phyloP scores from a whole-genome alignment of 2,113 vertebrate species.

The Physeter macrocephalus region DNA sequence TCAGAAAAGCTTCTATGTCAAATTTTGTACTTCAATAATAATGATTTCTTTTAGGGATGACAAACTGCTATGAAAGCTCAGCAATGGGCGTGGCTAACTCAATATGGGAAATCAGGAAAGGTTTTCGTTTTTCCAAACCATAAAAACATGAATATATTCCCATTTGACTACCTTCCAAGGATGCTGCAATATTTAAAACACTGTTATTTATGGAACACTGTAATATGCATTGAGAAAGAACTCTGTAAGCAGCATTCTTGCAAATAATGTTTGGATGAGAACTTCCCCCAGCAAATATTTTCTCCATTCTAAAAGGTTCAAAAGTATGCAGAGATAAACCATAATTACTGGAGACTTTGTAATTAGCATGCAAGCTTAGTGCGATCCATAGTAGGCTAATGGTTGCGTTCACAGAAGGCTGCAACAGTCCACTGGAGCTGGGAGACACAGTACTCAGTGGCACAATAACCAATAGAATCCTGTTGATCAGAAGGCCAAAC shows the following conservation, averaged over 20 bases:
- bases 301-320: slow-evolving; percentile 55
- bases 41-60: background rate
- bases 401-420: background rate
- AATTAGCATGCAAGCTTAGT: background rate
- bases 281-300: slow-evolving; percentile 53
- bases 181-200: slow-evolving; percentile 18
- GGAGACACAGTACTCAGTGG: background rate
- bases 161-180: slow-evolving; percentile 32
- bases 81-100: background rate
- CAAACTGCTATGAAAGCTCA: background rate
- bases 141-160: background rate
- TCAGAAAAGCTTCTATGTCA: background rate
- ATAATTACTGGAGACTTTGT: slow-evolving; percentile 22
- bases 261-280: slow-evolving; percentile 61
- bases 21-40: background rate
- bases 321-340: slow-evolving; percentile 38
- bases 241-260: slow-evolving; percentile 41
- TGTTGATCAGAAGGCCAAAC: background rate
- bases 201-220: slow-evolving; percentile 52
- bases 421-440: background rate
- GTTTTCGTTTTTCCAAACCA: background rate
- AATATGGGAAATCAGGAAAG: background rate
- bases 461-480: background rate
- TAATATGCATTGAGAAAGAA: slow-evolving; percentile 31
- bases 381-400: background rate